phyloP scores from a whole-genome alignment of 2,888 invertebrate genomes.

The Barypeithes pellucidus region DNA sequence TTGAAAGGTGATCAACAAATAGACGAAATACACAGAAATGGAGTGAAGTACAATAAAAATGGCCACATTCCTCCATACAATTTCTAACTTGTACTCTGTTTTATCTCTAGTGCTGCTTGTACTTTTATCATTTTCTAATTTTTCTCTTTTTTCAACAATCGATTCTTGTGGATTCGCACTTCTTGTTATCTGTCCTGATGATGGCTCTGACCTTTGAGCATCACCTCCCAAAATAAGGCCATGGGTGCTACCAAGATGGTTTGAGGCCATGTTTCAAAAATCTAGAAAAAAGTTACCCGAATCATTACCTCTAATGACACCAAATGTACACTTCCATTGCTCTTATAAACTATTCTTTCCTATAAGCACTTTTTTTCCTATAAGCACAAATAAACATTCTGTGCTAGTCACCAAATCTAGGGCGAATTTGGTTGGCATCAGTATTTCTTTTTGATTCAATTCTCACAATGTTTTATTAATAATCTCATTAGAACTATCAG shows the following conservation, averaged over 20 bases:
- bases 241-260: slow-evolving; percentile 74
- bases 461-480: too few relatives aligned
- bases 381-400: too few relatives aligned
- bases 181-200: neutral
- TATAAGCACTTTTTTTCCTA: too few relatives aligned
- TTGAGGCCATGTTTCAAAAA: slow-evolving; percentile 74
- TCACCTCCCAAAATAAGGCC: neutral
- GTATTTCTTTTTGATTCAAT: too few relatives aligned
- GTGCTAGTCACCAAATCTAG: too few relatives aligned
- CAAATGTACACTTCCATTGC: too few relatives aligned
- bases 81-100: slow-evolving; percentile 72
- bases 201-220: neutral
- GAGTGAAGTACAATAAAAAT: slow-evolving; percentile 82
- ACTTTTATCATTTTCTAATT: neutral
- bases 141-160: neutral
- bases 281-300: slow-evolving; percentile 1
- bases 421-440: too few relatives aligned
- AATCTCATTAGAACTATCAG: too few relatives aligned
- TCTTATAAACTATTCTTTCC: too few relatives aligned
- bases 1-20: slow-evolving; percentile 70
- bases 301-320: too few relatives aligned
- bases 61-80: slow-evolving; percentile 87
- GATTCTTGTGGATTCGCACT: neutral
- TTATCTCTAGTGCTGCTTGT: neutral
- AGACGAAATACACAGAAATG: slow-evolving; percentile 78